Conservation (phyloP, 2,888 invertebrate species). For the Liopterus haemorrhoidalis region DNA sequence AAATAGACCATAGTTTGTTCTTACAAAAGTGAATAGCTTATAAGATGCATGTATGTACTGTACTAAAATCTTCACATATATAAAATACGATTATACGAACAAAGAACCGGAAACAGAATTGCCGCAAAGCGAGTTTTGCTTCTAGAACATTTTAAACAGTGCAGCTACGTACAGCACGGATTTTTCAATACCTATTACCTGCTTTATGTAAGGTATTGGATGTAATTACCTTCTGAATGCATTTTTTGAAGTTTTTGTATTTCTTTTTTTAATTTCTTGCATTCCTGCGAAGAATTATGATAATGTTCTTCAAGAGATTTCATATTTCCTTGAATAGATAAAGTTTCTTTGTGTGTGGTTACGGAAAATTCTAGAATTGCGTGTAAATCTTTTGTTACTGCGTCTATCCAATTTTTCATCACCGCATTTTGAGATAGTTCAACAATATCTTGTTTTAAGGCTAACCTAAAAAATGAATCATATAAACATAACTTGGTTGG, state of each 20-base stretch:
- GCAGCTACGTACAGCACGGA: too few relatives aligned
- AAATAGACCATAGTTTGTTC: too few relatives aligned
- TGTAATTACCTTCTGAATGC: not conserved
- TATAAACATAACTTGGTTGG: too few relatives aligned
- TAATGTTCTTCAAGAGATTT: not conserved
- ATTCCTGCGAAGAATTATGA: not conserved
- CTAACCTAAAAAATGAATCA: constrained; percentile 5
- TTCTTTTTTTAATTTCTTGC: not conserved
- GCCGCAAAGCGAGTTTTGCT: too few relatives aligned
- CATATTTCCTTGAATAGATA: constrained; percentile 2
- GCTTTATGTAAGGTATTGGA: not conserved
- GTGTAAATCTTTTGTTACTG: constrained; percentile 21
- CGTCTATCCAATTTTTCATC: constrained; percentile 23
- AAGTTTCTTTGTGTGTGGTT: not conserved
- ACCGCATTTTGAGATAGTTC: constrained; percentile 23
- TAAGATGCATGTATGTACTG: too few relatives aligned
- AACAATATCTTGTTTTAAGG: constrained; percentile 19
- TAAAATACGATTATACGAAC: too few relatives aligned
- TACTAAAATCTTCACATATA: too few relatives aligned
- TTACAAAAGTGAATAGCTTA: too few relatives aligned
- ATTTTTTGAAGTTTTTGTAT: not conserved
- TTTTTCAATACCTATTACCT: too few relatives aligned
- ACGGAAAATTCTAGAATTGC: constrained; percentile 9
- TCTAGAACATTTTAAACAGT: too few relatives aligned
- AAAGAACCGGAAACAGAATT: too few relatives aligned